Conservation (phyloP, 2,797 vertebrate genomes). For the Bucorvus abyssinicus region DNA sequence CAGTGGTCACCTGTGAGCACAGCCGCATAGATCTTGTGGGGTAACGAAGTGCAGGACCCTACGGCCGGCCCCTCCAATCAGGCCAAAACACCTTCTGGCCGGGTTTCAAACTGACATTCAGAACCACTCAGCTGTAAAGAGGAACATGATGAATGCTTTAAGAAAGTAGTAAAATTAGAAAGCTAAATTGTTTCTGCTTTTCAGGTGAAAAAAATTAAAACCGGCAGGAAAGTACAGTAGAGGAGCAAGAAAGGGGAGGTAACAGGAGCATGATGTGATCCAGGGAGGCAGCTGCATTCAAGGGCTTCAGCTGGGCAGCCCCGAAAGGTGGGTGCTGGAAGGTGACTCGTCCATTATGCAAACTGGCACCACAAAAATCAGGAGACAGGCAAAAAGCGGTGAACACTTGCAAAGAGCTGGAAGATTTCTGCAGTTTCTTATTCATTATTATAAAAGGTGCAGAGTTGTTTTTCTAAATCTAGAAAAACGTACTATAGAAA, state of each 20-base stretch:
- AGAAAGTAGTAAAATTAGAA: not conserved
- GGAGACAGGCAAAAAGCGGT: not conserved
- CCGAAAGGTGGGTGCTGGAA: not conserved
- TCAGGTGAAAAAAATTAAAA: not conserved
- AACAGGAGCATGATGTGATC: not conserved
- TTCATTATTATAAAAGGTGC: not conserved
- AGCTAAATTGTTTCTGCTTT: not conserved
- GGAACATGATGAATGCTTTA: not conserved
- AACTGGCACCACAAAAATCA: not conserved
- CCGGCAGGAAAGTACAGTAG: not conserved
- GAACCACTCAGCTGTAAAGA: not conserved
- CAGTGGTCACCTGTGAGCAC: not conserved
- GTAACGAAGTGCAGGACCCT: not conserved
- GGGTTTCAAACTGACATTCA: not conserved
- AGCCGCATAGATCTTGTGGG: rapidly evolving
- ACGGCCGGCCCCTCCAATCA: too few relatives aligned
- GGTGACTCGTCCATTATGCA: not conserved
- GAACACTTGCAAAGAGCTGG: not conserved
- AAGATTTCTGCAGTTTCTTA: not conserved
- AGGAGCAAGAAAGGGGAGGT: not conserved
- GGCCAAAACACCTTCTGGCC: not conserved
- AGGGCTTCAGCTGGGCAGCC: not conserved
- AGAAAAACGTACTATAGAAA: not conserved
- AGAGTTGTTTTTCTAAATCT: not conserved
- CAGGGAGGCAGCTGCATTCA: not conserved